Conservation (phyloP, 2,888 invertebrate species). For the Patella pellucida region DNA sequence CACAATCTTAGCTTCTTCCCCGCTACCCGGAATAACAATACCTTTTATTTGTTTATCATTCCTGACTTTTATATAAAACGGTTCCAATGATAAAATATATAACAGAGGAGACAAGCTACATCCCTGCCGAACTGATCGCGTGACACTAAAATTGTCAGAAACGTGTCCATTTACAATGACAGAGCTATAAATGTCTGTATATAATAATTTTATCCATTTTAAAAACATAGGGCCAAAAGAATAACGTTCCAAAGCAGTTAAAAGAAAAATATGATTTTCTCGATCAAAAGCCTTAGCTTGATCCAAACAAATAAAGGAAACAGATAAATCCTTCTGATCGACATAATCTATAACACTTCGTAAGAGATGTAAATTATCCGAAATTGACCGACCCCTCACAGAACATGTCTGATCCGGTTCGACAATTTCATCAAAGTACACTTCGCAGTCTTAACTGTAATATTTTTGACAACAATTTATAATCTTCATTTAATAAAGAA, state of each 20-base stretch:
- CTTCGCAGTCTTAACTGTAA: conserved; percentile 32
- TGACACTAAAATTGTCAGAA: conserved; percentile 15
- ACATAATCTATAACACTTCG: conserved; percentile 39
- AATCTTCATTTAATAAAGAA: conserved; percentile 41
- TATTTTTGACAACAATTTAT: conserved; percentile 43
- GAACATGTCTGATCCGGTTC: conserved; percentile 42
- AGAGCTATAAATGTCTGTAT: conserved; percentile 35
- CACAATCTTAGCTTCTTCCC: conserved; percentile 2
- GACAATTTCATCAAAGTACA: conserved; percentile 35
- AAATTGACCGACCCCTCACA: conserved; percentile 40
- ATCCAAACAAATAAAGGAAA: conserved; percentile 40
- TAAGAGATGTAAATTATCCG: conserved; percentile 42
- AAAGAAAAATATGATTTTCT: conserved; percentile 39
- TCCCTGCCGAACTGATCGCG: not conserved
- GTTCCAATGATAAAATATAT: not conserved
- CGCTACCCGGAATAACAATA: not conserved
- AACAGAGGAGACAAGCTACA: not conserved
- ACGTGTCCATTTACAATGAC: conserved; percentile 38
- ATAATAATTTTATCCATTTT: conserved; percentile 40
- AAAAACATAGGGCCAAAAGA: conserved; percentile 41
- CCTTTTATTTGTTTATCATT: not conserved
- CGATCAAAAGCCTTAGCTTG: conserved; percentile 49
- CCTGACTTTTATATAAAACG: not conserved
- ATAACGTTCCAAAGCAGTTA: conserved; percentile 34
- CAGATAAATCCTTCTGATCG: conserved; percentile 34